Conservation (phyloP, 92 coral and sea anemone species). For the Pocillopora meandrina region DNA sequence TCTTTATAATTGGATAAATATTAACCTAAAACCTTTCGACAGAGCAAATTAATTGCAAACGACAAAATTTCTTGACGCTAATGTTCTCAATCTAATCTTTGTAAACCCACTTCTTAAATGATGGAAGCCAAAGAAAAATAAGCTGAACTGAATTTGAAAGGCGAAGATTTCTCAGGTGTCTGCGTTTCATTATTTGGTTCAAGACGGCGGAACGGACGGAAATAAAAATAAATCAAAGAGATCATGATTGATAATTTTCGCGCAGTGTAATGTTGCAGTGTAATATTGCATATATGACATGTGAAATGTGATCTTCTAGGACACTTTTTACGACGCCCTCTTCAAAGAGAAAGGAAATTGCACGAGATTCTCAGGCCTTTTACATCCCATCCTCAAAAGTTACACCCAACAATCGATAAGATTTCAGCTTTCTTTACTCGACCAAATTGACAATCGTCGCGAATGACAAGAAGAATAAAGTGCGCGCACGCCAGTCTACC, state of each 20-base stretch:
- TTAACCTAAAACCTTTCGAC: background rate
- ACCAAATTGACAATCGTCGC: background rate
- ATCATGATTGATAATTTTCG: conserved; percentile 1
- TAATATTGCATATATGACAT: background rate
- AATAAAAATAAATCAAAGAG: background rate
- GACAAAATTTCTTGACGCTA: background rate
- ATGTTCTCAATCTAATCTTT: background rate
- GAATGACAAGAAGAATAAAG: background rate
- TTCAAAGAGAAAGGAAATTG: background rate
- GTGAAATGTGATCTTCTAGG: conserved; percentile 17
- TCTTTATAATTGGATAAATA: background rate
- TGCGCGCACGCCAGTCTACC: background rate
- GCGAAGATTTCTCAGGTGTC: background rate
- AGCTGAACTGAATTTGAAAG: background rate
- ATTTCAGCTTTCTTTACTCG: background rate
- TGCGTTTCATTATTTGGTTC: background rate
- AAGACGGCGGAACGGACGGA: conserved; percentile 7
- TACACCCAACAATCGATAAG: background rate
- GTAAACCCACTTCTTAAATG: background rate
- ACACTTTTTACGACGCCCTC: background rate
- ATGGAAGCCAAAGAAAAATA: background rate
- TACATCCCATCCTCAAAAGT: background rate
- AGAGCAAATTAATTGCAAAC: background rate
- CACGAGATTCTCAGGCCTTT: background rate
- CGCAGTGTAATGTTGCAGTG: conserved; percentile 25